A percentile compares a stretch with the other conserved stretches of the same genome.
Conservation (phyloP, 2,797 vertebrate species). For the Columba guinea region DNA sequence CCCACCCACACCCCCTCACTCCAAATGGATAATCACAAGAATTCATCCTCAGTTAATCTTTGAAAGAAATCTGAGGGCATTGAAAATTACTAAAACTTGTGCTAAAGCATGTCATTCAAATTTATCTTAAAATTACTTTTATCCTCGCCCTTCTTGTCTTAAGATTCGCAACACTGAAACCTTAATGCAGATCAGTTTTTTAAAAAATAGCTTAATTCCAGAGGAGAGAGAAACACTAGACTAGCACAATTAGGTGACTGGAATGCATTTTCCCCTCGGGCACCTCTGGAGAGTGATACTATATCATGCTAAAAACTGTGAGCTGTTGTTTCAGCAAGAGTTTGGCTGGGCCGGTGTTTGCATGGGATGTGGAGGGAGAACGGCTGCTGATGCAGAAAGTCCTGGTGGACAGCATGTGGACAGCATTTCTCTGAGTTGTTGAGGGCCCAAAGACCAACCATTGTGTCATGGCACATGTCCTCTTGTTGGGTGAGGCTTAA, state of each 20-base stretch:
- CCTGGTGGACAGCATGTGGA: accelerated
- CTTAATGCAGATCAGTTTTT: neutral
- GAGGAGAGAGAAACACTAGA: constrained; percentile 1
- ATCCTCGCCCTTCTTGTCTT: neutral
- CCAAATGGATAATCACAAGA: neutral
- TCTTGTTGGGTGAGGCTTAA: neutral
- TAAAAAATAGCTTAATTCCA: neutral
- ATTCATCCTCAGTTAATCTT: neutral
- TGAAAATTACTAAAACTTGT: neutral
- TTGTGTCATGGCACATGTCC: neutral
- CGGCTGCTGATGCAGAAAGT: neutral
- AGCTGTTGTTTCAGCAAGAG: neutral
- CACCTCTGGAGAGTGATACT: constrained; percentile 34
- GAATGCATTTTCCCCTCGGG: constrained; percentile 33
- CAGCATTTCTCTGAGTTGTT: neutral
- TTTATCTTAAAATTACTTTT: neutral
- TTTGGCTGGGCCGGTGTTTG: neutral
- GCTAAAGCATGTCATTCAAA: neutral
- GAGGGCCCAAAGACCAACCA: neutral
- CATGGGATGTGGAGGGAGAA: neutral
- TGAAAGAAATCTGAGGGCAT: neutral
- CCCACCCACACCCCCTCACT: neutral
- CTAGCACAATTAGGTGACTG: constrained; percentile 34
- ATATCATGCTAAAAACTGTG: neutral
- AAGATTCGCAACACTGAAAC: neutral